Base-by-base conservation (phyloP, 2,113 vertebrate species). In the Sphyrna mokarran region DNA sequence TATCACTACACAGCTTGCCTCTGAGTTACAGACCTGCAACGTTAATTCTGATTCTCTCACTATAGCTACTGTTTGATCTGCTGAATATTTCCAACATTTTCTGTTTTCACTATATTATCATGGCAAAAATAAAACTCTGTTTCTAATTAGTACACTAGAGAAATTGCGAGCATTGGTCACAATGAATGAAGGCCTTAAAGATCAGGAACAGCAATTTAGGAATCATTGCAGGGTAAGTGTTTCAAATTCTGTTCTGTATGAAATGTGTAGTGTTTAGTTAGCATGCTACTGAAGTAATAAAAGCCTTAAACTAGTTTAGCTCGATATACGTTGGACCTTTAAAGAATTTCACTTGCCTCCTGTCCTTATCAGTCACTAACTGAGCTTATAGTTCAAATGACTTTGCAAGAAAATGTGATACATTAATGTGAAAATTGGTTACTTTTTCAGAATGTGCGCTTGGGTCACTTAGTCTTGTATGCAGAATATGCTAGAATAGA, bases 131-230 rank as follows among this genome's bases (percentile, higher is more conserved):
- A 68, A 54, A 87, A 48, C 40, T 68, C 69, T 95, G 40, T 97
- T 96, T 95, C 95, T 96, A 96, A 96, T 95, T 97, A 99, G 99
- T 85, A 8, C 98, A 96, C 97, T 99, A 33, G 98, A 99, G 97
- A 98, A 97, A 96, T 97, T 99, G 90, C 97, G 98, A 96, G 97
- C 97, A 10, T 97, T 99, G 95, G 99, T 99, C 54, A 98, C 98
- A 69, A 98, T 98, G 98, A 99, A 99, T 95, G 99, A 99, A 96
- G 98, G 97, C 96, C 98, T 99, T 37, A 99, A 99, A 97, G 97
- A 97, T 95, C 99, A 99, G 96, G 99, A 99, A 96, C 99, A 99
- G 96, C 98, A 98, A 85, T 99, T 99, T 96, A 98, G 98, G 96
- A 97, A 98, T 29, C 99, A 99, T 95, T 99, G 99, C 96, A 98